Evolutionary conservation across 2,888 invertebrate species (phyloP), one percentile per base, ranked within the genome.

Genomic region (Venusia cambrica): DNA sequence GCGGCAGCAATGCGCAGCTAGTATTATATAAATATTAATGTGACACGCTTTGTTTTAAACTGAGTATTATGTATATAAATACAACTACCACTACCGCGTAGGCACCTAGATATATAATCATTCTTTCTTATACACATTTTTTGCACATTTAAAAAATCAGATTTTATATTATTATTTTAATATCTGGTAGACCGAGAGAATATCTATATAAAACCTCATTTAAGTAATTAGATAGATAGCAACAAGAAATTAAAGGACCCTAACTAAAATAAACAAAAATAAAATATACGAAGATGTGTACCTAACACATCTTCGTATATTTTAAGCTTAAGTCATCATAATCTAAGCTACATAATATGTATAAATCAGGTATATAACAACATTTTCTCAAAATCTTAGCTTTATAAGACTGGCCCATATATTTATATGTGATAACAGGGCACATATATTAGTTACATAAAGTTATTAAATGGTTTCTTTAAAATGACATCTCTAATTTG

Each of bases 61-160:
- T 48, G 50, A 59, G 55, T 58, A 59, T 57, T 73, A 71, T 68
- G 66, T 73, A 75, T 62, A 66, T 64, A 64, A 60, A 63, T 66
- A 65, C 30, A 54, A 45, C 36, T 53, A 46, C 40, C 38, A 5
- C 50, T 61, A 62, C 54, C 22, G 29, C 38, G 50, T 54, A 59
- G 61, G 54, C 51, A 54, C 60, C 54, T 55, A 56, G 11, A 30
- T 13, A 29, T 4, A 33, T 43, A 30, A 31, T 47, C 45, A 50
- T 31, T 44, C 46, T 17, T 6, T 5, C 6, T 8, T 5, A 4
- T 13, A 7, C 15, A 17, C 22, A 8, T 33, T 16, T n/a, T n/a
- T n/a, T n/a, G n/a, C n/a, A n/a, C n/a, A n/a, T n/a, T n/a, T n/a
- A n/a, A n/a, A n/a, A n/a, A n/a, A n/a, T n/a, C n/a, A n/a, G n/a